A percentile compares a stretch with the other conserved stretches of the same genome.
These are phyloP conservation scores for Pinctada fucata DNA, from an alignment of 2,888 invertebrate species.

Conservation along the genomic window DNA sequence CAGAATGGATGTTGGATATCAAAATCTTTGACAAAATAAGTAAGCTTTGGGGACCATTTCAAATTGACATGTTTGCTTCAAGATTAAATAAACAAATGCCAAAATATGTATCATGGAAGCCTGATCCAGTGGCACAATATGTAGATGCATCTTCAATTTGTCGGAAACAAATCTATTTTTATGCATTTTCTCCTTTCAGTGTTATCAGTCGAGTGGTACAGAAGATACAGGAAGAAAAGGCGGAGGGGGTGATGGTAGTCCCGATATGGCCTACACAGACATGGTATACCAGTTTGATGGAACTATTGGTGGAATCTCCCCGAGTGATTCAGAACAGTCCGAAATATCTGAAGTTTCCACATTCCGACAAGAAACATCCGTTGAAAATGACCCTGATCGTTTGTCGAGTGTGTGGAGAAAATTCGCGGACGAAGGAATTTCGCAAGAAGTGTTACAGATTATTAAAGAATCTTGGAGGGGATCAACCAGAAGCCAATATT, in stretches of 20 bases:
- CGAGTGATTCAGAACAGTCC: slow-evolving; percentile 1
- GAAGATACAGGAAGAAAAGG: slow-evolving; percentile 42
- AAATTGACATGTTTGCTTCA: slow-evolving; percentile 42
- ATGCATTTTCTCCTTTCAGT: slow-evolving; percentile 49
- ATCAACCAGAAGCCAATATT: slow-evolving; percentile 1
- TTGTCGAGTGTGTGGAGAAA: slow-evolving; percentile 13
- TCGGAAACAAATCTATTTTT: slow-evolving; percentile 35
- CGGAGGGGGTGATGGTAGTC: slow-evolving; percentile 25
- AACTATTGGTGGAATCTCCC: slow-evolving; percentile 13
- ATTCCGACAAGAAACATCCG: not conserved
- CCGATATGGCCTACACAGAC: slow-evolving; percentile 15
- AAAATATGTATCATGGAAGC: slow-evolving; percentile 31
- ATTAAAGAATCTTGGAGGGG: slow-evolving; percentile 14
- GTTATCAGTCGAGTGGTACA: slow-evolving; percentile 28
- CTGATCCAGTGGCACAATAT: slow-evolving; percentile 31
- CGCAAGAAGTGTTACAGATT: slow-evolving; percentile 12
- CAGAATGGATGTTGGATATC: slow-evolving; percentile 39
- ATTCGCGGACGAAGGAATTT: slow-evolving; percentile 10
- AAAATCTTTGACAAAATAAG: slow-evolving; percentile 23
- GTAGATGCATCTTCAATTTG: slow-evolving; percentile 39
- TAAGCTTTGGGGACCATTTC: not conserved
- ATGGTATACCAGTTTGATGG: slow-evolving; percentile 19
- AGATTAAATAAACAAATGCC: slow-evolving; percentile 37
- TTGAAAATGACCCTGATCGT: not conserved
- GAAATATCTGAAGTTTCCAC: not conserved